Conservation (phyloP, 2,797 vertebrate species). For the Pangasius macronema region DNA sequence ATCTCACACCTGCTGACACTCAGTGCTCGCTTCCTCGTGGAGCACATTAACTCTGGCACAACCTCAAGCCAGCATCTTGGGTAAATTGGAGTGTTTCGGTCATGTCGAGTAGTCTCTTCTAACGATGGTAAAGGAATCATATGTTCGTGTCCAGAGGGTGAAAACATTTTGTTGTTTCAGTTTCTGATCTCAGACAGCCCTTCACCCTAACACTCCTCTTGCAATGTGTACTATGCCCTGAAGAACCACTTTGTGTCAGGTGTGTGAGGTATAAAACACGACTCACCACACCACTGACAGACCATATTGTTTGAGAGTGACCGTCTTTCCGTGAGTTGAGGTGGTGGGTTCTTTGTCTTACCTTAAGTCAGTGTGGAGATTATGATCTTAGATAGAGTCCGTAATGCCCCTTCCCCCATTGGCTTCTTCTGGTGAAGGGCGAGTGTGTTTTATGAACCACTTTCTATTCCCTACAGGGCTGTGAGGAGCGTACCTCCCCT, state of each 20-base stretch:
- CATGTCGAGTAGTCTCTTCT: neutral
- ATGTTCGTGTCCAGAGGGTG: slow-evolving; percentile 59
- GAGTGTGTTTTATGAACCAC: slow-evolving; percentile 70
- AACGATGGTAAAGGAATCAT: slow-evolving; percentile 63
- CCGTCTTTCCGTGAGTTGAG: slow-evolving; percentile 62
- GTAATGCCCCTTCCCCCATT: slow-evolving; percentile 57
- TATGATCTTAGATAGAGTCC: slow-evolving; percentile 32
- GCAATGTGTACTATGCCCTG: slow-evolving; percentile 36
- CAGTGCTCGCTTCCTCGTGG: neutral
- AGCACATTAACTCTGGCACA: neutral
- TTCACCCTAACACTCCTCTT: slow-evolving; percentile 41
- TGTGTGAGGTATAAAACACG: slow-evolving; percentile 14
- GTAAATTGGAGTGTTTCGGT: neutral
- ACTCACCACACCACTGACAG: slow-evolving; percentile 17
- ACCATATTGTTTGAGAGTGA: slow-evolving; percentile 45
- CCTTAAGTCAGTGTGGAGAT: slow-evolving; percentile 52
- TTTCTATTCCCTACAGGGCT: slow-evolving; percentile 61
- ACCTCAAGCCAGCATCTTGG: neutral
- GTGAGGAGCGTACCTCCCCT: slow-evolving; percentile 66
- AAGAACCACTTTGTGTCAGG: slow-evolving; percentile 37
- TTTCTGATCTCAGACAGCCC: slow-evolving; percentile 34
- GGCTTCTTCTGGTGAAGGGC: slow-evolving; percentile 61
- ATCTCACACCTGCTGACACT: neutral
- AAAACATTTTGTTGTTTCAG: slow-evolving; percentile 30
- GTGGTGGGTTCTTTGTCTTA: slow-evolving; percentile 69